These are phyloP conservation scores for Hestina assimilis DNA, from an alignment of 1,140 invertebrate species.

Conservation along the genomic window DNA sequence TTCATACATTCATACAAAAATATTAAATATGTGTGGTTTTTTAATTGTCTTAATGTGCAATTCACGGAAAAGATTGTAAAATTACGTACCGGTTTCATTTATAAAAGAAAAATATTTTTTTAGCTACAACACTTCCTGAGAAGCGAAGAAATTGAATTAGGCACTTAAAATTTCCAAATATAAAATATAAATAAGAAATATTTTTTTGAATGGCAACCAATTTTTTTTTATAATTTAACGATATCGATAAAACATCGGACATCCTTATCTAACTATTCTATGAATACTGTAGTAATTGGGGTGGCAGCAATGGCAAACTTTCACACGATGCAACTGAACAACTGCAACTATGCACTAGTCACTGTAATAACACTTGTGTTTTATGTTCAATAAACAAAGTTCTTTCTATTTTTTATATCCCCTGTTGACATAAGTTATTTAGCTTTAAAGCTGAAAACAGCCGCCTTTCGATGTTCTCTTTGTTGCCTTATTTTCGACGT, in stretches of 20 bases:
- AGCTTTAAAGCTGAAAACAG: too few species aligned
- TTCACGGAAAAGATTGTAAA: too few species aligned
- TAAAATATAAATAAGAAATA: neutral
- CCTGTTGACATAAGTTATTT: slow-evolving; percentile 16
- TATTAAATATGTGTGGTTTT: too few species aligned
- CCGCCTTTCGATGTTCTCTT: too few species aligned
- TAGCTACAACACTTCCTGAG: too few species aligned
- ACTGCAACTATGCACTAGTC: slow-evolving; percentile 34
- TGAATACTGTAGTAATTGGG: slow-evolving; percentile 65
- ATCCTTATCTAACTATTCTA: slow-evolving; percentile 53
- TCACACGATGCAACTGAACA: slow-evolving; percentile 66
- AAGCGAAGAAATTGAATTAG: too few species aligned
- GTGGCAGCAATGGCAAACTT: slow-evolving; percentile 50
- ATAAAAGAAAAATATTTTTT: too few species aligned
- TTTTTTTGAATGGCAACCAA: neutral
- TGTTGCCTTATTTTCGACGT: too few species aligned
- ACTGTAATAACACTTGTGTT: slow-evolving; percentile 25
- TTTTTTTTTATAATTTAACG: slow-evolving; percentile 1
- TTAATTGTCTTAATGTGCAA: too few species aligned
- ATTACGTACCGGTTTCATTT: too few species aligned
- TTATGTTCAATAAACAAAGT: slow-evolving; percentile 10
- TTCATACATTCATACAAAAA: too few species aligned
- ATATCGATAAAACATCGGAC: slow-evolving; percentile 35
- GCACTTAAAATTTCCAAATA: too few species aligned
- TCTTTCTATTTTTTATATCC: slow-evolving; percentile 14